Evolutionary conservation across 2,888 invertebrate species (phyloP).

Genomic region (Eurytoma californica): DNA sequence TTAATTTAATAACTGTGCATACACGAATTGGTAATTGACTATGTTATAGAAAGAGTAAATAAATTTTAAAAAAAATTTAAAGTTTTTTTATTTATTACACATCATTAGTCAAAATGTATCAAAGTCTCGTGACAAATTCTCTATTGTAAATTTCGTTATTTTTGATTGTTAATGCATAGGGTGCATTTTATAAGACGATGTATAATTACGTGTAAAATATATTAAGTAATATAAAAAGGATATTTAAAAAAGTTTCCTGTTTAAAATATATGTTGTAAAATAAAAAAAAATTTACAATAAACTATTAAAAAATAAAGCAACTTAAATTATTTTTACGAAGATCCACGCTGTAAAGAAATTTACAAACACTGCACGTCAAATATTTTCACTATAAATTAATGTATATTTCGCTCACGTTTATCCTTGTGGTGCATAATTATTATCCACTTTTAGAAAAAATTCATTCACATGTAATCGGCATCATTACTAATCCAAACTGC

Average conservation of each 20-base stretch:
- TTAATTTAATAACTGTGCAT: slow-evolving; percentile 22
- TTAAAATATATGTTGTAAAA: slow-evolving; percentile 43
- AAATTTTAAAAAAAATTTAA: slow-evolving; percentile 19
- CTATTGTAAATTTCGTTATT: slow-evolving; percentile 48
- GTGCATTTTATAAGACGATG: slow-evolving; percentile 51
- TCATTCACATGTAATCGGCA: background rate
- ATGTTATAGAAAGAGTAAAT: slow-evolving; percentile 20
- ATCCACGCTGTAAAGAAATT: slow-evolving; percentile 33
- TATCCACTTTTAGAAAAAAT: slow-evolving; percentile 26
- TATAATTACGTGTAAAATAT: slow-evolving; percentile 53
- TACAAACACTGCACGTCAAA: slow-evolving; percentile 21
- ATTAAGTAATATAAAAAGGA: slow-evolving; percentile 24
- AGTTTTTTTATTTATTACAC: slow-evolving; percentile 37
- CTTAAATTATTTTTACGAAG: slow-evolving; percentile 14
- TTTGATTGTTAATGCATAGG: slow-evolving; percentile 34
- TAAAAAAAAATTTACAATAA: slow-evolving; percentile 40
- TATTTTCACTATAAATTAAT: background rate
- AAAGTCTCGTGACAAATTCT: slow-evolving; percentile 42
- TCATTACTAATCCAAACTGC: too few relatives aligned
- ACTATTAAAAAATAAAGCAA: slow-evolving; percentile 36
- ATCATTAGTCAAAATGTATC: slow-evolving; percentile 32
- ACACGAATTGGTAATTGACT: slow-evolving; percentile 16
- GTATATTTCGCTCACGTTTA: slow-evolving; percentile 7
- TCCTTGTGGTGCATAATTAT: background rate
- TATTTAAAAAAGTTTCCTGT: background rate